Base-by-base conservation (phyloP, 1,140 invertebrate genomes). In the Neodiprion pinetum region DNA sequence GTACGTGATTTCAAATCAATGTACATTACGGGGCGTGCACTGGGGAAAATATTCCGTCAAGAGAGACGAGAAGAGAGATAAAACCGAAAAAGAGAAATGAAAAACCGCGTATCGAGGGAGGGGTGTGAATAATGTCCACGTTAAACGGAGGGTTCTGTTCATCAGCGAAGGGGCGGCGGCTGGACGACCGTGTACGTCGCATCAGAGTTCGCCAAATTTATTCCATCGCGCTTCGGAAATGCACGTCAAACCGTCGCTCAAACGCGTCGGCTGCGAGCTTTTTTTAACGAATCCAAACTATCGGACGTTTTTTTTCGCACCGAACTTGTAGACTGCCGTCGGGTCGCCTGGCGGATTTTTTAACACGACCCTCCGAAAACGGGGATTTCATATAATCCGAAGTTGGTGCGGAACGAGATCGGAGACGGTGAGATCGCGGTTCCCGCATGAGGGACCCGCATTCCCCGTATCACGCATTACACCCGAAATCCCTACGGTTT, bases 121-220 rank as follows among this genome's bases (percentile, higher is more conserved):
- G 76, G 75, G 73, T 76, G 81, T 82, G 81, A 83, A 83, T 83
- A 83, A 83, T 83, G 80, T 78, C 70, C 75, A 77, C 75, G 81
- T 82, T 83, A 83, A 83, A 83, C 77, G 77, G 77, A 72, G 75
- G 75, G 53, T 61, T 76, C 78, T 78, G 81, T 78, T 82, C 80
- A 83, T 82, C 81, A 77, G 73, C 72, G 80, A 75, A 75, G 73
- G 61, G 69, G 53, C 28, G 28, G 28, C 28, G 5, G 28, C 28
- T 61, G n/a, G 53, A 11, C 11, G 53, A 75, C 76, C 81, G 79
- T 82, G 81, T 82, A 83, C 82, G 81, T 80, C 80, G 81, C 81
- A 83, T 83, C 81, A 82, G 80, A 82, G 81, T 83, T 82, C 79
- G 79, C 81, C 75, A 79, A 83, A 83, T 83, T 82, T 83, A 83